phyloP scores from a whole-genome alignment of 2,113 vertebrate genomes.

The Butorides virescens region DNA sequence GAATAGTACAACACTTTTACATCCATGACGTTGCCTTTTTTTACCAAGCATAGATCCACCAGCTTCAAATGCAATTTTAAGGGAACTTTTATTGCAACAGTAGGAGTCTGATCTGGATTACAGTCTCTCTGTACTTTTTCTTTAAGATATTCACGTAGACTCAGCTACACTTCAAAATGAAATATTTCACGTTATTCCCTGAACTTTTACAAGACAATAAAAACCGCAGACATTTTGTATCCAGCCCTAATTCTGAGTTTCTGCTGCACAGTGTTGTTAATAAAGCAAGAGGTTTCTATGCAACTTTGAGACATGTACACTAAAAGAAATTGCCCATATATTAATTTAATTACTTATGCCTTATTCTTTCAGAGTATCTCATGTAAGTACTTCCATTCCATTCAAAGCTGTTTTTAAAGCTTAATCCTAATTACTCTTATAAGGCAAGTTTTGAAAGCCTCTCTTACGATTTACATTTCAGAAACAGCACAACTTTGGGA shows the following conservation, averaged over 20 bases:
- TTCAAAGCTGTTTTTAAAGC: not conserved
- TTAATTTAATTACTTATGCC: not conserved
- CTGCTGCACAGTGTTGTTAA: not conserved
- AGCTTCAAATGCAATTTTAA: not conserved
- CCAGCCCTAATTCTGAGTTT: not conserved
- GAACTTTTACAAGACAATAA: not conserved
- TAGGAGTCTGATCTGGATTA: not conserved
- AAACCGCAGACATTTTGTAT: not conserved
- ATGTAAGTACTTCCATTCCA: not conserved
- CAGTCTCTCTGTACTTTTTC: not conserved
- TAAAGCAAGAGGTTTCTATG: not conserved
- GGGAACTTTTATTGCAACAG: not conserved
- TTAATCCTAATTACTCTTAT: not conserved
- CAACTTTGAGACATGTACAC: not conserved
- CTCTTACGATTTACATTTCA: not conserved
- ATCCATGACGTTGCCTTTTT: not conserved
- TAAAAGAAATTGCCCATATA: not conserved
- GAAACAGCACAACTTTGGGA: not conserved
- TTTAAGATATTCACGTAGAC: not conserved
- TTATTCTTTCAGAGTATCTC: not conserved
- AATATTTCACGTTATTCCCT: not conserved
- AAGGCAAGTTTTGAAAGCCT: not conserved
- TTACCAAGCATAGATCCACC: accelerated
- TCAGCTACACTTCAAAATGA: not conserved
- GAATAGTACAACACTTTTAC: not conserved